Percentiles rank a stretch among this genome's conserved stretches.
phyloP scores from a whole-genome alignment of 2,888 invertebrate species.

The Carcina quercana region DNA sequence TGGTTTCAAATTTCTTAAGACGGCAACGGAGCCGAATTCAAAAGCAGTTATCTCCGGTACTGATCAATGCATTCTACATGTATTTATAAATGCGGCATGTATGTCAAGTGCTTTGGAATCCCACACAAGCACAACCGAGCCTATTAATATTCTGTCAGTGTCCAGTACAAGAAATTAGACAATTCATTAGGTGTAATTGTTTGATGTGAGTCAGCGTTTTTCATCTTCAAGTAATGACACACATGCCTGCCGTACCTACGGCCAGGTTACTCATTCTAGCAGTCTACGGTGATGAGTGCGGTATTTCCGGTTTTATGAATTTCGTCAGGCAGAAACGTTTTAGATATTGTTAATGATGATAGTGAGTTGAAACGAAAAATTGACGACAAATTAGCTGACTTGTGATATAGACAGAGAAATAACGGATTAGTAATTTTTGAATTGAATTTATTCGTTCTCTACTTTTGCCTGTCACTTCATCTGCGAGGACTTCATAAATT shows the following conservation, averaged over 20 bases:
- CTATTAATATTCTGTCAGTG: slow-evolving; percentile 52
- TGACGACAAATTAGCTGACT: too few species aligned
- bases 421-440: too few species aligned
- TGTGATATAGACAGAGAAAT: too few species aligned
- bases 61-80: slow-evolving; percentile 15
- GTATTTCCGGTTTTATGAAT: slow-evolving; percentile 25
- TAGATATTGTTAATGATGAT: too few species aligned
- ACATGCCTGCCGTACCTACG: slow-evolving; percentile 9
- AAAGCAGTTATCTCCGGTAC: slow-evolving; percentile 17
- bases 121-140: slow-evolving; percentile 20
- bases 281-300: slow-evolving; percentile 14
- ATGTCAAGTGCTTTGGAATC: slow-evolving; percentile 24
- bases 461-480: too few species aligned
- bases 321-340: too few species aligned
- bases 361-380: too few species aligned
- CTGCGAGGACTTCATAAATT: too few species aligned
- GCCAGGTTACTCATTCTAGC: slow-evolving; percentile 10
- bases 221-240: slow-evolving; percentile 21
- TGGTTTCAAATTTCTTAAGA: slow-evolving; percentile 17
- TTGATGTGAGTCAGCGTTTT: slow-evolving; percentile 49
- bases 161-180: slow-evolving; percentile 52
- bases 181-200: slow-evolving; percentile 70
- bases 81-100: slow-evolving; percentile 13
- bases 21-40: slow-evolving; percentile 16
- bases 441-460: too few species aligned